Evolutionary conservation across 2,797 vertebrate genomes (phyloP), one percentile per base, ranked within the genome.

Genomic region (Epinephelus malabaricus): DNA sequence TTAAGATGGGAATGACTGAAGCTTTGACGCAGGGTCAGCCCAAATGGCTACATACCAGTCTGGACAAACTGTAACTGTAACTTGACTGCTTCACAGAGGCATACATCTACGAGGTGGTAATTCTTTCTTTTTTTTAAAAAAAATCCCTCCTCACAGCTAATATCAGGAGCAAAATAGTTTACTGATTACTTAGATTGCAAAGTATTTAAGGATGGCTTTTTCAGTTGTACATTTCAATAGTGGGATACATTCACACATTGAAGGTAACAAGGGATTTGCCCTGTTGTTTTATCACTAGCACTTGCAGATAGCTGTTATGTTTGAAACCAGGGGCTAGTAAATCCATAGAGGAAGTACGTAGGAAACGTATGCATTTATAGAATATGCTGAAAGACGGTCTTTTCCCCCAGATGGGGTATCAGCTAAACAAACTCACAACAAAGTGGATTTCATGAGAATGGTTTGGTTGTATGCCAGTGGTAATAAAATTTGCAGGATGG

Each of bases 341-440:
- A 86, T 72, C 63, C 60, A 5, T 51, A 47, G 61, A 78, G 4
- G 49, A 84, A 87, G 75, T 82, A 59, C 18, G 14, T 75, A 68
- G 62, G 86, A 87, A 82, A 84, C 67, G 30, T 73, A 76, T 76
- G 59, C 66, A 58, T 64, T 84, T 73, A 61, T 38, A 75, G 73
- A 74, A 81, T 65, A 67, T 53, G 53, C 61, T 61, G 51, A 84
- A 78, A 89, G 77, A 51, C 25, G 12, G 61, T 61, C 56, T 73
- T 83, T 51, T 76, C 56, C 86, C 87, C 90, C 82, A 76, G 70
- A 81, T 86, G 82, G 81, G 73, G 79, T 85, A 89, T 88, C 79
- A 81, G 68, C 79, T 93, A 90, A 92, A 87, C 87, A 90, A 90
- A 90, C 83, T 88, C 78, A 82, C 84, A 87, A 86, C 71, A 73